A percentile compares a stretch with the other conserved stretches of the same genome.
These are phyloP conservation scores for Garrulus glandarius DNA, from an alignment of 2,797 vertebrate species.

Conservation along the genomic window DNA sequence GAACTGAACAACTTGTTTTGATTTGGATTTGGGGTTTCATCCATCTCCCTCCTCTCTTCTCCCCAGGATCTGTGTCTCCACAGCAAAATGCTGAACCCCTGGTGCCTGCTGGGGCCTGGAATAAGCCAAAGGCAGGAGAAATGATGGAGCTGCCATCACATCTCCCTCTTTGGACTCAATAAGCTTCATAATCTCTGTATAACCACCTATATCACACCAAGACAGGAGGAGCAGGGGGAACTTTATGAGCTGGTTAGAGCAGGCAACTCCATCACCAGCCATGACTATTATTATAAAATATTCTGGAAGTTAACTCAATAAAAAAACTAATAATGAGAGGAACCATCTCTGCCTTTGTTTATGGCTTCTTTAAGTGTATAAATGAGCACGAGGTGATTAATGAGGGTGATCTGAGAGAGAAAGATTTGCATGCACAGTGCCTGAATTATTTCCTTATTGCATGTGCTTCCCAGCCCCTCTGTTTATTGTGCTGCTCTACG, in stretches of 20 bases:
- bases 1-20: not conserved
- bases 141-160: not conserved
- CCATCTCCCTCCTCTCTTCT: not conserved
- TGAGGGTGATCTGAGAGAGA: constrained; percentile 30
- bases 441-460: constrained; percentile 46
- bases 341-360: constrained; percentile 36
- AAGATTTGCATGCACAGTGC: constrained; percentile 25
- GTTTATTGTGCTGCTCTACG: constrained; percentile 6
- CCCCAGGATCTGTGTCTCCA: not conserved
- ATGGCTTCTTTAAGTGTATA: constrained; percentile 62
- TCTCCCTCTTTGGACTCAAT: not conserved
- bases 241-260: constrained; percentile 37
- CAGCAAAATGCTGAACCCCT: not conserved
- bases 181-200: not conserved
- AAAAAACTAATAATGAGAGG: constrained; percentile 43
- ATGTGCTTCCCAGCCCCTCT: constrained; percentile 31
- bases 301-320: constrained; percentile 50
- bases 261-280: constrained; percentile 46
- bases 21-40: not conserved
- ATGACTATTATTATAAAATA: constrained; percentile 61
- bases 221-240: constrained; percentile 20
- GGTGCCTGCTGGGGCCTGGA: not conserved
- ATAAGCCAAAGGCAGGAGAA: not conserved
- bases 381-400: constrained; percentile 50
- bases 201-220: not conserved